Percentiles rank a stretch among this genome's conserved stretches.
These are phyloP conservation scores for Chrysoperla carnea DNA, from an alignment of 1,140 invertebrate genomes.

Conservation along the genomic window DNA sequence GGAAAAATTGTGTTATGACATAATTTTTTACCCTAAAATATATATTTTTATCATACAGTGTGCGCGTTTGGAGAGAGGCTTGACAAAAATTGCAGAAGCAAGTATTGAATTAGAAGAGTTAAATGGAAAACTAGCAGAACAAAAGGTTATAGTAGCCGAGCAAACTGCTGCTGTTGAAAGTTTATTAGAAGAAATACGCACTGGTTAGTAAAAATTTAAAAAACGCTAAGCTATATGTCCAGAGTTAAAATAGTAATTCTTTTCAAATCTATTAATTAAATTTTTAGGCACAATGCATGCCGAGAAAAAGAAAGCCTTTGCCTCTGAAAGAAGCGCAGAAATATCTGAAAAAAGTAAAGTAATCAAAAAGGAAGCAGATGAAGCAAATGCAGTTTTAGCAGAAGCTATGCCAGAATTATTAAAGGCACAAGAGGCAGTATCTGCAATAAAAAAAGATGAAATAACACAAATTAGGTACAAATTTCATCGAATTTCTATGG, in stretches of 20 bases:
- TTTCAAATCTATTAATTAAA: not conserved
- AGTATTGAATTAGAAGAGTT: slow-evolving; percentile 50
- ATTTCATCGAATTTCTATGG: not conserved
- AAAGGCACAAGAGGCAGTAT: slow-evolving; percentile 55
- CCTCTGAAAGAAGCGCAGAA: slow-evolving; percentile 55
- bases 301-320: slow-evolving; percentile 58
- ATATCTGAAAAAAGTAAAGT: slow-evolving; percentile 61
- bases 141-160: slow-evolving; percentile 55
- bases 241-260: not conserved
- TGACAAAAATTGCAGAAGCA: slow-evolving; percentile 64
- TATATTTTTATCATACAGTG: too few relatives aligned
- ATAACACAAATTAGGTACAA: slow-evolving; percentile 68
- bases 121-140: slow-evolving; percentile 54
- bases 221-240: not conserved
- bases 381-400: slow-evolving; percentile 58
- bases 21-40: too few relatives aligned
- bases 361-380: slow-evolving; percentile 60
- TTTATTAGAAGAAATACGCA: slow-evolving; percentile 44
- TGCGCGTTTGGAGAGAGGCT: slow-evolving; percentile 45
- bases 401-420: slow-evolving; percentile 67
- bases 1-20: too few relatives aligned
- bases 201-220: slow-evolving; percentile 12
- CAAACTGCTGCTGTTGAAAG: slow-evolving; percentile 57
- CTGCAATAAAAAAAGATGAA: slow-evolving; percentile 69
- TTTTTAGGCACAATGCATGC: slow-evolving; percentile 22